These are phyloP conservation scores for Trachurus trachurus DNA, from an alignment of 2,797 vertebrate genomes.

Conservation along the genomic window DNA sequence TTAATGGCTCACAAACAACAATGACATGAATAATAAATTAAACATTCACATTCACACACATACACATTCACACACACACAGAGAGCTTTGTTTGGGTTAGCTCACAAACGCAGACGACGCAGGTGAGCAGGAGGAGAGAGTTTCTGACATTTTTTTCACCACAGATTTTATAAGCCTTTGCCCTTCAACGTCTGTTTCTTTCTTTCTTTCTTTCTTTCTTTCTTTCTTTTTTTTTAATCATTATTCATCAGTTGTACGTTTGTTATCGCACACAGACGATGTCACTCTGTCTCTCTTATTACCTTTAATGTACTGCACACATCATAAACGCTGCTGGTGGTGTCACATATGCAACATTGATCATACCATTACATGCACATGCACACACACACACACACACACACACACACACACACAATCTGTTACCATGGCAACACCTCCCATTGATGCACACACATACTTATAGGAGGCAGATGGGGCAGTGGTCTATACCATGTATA, in stretches of 20 bases:
- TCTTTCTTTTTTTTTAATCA: background rate
- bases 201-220: background rate
- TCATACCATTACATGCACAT: conserved; percentile 66
- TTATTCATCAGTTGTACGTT: conserved; percentile 9
- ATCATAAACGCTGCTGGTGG: conserved; percentile 39
- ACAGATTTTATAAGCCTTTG: conserved; percentile 50
- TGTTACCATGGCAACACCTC: conserved; percentile 75
- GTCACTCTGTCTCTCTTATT: conserved; percentile 52
- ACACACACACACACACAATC: conserved; percentile 25
- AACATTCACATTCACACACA: conserved; percentile 30
- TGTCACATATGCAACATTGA: conserved; percentile 69
- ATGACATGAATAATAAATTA: conserved; percentile 66
- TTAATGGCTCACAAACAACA: conserved; percentile 69
- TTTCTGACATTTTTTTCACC: conserved; percentile 43
- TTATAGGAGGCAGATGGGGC: conserved; percentile 37
- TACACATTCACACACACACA: background rate
- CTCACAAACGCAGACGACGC: conserved; percentile 16
- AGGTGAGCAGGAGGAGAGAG: conserved; percentile 42
- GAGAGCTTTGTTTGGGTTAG: conserved; percentile 57
- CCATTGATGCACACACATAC: conserved; percentile 15
- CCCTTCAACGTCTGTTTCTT: conserved; percentile 47
- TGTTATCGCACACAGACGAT: conserved; percentile 41
- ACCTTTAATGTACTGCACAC: conserved; percentile 53
- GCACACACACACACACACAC: background rate
- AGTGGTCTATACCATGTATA: conserved; percentile 66